Conservation (phyloP, 37 sponge, comb jelly and placozoan species). For the Aplysina aerophoba region DNA sequence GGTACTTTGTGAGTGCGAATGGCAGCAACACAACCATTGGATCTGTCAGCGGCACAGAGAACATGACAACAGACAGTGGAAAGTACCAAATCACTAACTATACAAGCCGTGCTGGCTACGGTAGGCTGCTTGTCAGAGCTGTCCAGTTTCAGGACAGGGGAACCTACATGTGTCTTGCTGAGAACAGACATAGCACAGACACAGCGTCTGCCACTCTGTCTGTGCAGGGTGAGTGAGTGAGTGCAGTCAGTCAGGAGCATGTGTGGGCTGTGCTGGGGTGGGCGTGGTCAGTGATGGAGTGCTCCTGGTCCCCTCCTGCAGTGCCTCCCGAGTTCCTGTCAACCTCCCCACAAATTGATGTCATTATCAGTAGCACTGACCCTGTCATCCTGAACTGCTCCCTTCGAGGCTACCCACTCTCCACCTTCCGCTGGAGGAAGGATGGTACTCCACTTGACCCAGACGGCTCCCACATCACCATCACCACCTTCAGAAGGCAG, state of each 20-base stretch:
- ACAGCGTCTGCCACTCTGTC: conserved; percentile 46
- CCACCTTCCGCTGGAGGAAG: neutral
- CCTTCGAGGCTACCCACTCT: neutral
- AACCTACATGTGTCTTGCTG: conserved; percentile 53
- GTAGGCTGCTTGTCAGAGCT: conserved; percentile 45
- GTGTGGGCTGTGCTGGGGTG: no score
- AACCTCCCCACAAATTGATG: conserved; percentile 26
- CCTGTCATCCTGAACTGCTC: neutral
- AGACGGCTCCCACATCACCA: neutral
- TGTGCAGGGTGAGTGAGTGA: no score
- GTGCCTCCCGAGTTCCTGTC: conserved; percentile 50
- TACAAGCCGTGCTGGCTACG: conserved; percentile 21
- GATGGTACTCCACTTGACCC: neutral
- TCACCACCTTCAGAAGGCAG: conserved; percentile 4
- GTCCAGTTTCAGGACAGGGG: conserved; percentile 61
- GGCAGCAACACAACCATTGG: neutral
- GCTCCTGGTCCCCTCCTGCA: no score
- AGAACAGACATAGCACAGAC: conserved; percentile 35
- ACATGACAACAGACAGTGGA: neutral
- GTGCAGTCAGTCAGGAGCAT: no score
- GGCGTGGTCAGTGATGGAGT: no score
- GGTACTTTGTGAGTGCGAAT: conserved; percentile 33
- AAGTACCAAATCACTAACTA: conserved; percentile 23
- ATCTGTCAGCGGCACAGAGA: neutral
- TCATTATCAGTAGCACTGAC: neutral